These are phyloP conservation scores for Oscheius myriophilus DNA, from an alignment of 2,888 invertebrate species.

Conservation along the genomic window DNA sequence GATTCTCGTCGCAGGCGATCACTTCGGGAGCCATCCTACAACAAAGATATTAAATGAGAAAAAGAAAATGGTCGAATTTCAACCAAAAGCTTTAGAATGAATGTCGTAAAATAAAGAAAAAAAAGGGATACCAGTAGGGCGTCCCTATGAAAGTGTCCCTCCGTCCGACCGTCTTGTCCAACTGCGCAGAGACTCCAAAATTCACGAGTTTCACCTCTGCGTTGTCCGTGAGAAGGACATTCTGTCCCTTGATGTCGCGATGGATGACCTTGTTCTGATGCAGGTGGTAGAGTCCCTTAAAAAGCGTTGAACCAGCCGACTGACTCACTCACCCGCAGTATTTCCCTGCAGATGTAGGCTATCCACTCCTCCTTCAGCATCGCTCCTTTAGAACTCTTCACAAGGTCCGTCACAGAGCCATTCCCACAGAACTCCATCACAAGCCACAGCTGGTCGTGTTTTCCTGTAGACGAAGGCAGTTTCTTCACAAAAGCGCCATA, in stretches of 20 bases:
- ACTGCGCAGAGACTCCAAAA: slow-evolving; percentile 98
- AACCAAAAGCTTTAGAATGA: too few species aligned
- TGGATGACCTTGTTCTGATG: slow-evolving; percentile 99
- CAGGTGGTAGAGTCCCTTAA: slow-evolving; percentile 93
- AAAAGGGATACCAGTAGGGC: slow-evolving; percentile 73
- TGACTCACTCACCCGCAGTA: slow-evolving; percentile 73
- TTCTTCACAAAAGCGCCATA: slow-evolving; percentile 99
- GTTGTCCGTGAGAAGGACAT: slow-evolving; percentile 97
- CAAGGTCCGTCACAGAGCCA: slow-evolving; percentile 97
- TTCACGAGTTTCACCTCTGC: slow-evolving; percentile 98
- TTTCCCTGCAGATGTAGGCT: slow-evolving; percentile 95
- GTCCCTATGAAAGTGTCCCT: slow-evolving; percentile 97
- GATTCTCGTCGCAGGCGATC: slow-evolving; percentile 99
- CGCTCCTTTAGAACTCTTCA: slow-evolving; percentile 98
- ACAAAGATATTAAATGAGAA: slow-evolving; percentile 10
- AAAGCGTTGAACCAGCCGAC: not conserved
- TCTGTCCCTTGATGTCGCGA: slow-evolving; percentile 94
- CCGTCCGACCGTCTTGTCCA: slow-evolving; percentile 97
- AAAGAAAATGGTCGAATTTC: too few species aligned
- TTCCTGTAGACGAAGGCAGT: slow-evolving; percentile 81
- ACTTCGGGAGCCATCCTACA: slow-evolving; percentile 97
- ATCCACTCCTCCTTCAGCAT: slow-evolving; percentile 99
- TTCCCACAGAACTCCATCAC: slow-evolving; percentile 99
- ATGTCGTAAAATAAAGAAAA: not conserved
- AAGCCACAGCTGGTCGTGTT: slow-evolving; percentile 97